Evolutionary conservation across 2,113 vertebrate species (phyloP).

Genomic region (Diadophis punctatus): DNA sequence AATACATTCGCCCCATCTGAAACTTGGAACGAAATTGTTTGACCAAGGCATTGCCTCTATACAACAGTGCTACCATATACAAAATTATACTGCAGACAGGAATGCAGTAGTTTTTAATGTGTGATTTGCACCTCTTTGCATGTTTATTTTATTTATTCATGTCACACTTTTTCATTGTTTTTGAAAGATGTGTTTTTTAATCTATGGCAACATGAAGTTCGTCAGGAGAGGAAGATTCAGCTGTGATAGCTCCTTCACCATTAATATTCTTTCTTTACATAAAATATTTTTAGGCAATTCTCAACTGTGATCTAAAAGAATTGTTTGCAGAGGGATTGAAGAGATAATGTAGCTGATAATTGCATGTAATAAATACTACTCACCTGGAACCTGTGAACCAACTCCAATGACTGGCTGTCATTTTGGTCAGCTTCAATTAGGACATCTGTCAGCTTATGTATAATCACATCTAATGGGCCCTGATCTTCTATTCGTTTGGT

Average conservation of each 20-base stretch:
- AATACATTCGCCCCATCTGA: background rate
- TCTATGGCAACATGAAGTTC: background rate
- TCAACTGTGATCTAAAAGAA: background rate
- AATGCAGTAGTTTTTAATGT: background rate
- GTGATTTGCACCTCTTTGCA: background rate
- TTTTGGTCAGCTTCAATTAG: constrained; percentile 98
- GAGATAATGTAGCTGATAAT: background rate
- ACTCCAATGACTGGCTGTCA: constrained; percentile 86
- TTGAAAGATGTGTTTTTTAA: background rate
- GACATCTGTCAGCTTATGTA: constrained; percentile 97
- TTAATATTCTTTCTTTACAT: background rate
- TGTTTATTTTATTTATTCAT: background rate
- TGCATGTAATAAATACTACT: constrained; percentile 9
- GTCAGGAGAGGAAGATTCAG: background rate
- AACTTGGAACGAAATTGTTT: background rate
- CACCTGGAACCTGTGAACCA: constrained; percentile 96
- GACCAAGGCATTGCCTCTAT: background rate
- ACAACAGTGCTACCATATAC: background rate
- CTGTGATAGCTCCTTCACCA: background rate
- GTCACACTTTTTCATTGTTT: background rate
- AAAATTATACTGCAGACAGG: background rate
- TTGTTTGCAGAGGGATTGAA: background rate
- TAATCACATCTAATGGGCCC: constrained; percentile 95
- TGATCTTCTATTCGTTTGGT: constrained; percentile 93
- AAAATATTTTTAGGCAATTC: background rate